Base-by-base conservation (phyloP, 2,888 invertebrate species). In the Globia sparganii region DNA sequence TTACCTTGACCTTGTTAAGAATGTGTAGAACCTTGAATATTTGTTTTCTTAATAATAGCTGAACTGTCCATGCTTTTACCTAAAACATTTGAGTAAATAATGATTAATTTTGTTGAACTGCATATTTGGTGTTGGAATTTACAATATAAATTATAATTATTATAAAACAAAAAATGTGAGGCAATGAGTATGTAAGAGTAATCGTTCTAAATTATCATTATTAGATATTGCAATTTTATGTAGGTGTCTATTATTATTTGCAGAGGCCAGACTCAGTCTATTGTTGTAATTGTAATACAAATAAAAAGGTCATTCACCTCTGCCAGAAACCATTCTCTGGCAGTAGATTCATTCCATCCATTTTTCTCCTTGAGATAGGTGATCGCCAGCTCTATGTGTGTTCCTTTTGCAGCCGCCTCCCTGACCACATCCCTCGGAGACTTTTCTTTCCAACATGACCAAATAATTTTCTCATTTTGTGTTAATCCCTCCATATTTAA, bases 391-490 rank as follows among this genome's bases (percentile, higher is more conserved):
- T 95, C 93, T 66, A 97, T 96, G 87, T 97, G 97, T 46, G 97
- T 97, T 31, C 98, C 98, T 91, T 98, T 98, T 2, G 97, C 97
- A 49, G 97, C 97, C 25, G 98, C 97, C 92, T 98, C 98, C 86
- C 98, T 95, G 0, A 97, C 97, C 64, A 98, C 97, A 93, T 98
- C 97, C 89, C 97, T 94, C 53, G 97, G 96, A 61, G 97, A 97
- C 86, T 97, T 97, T 74, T 94, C 96, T 81, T 97, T 97, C 98
- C 98, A 98, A 85, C 97, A 97, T 72, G 96, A 95, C 98, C 98
- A 98, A 86, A 98, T 96, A 70, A 96, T 97, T 87, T 97, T 97
- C 85, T 97, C 95, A 93, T 97, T 97, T 91, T 97, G 97, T 77
- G 94, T 96, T 80, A 97, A 89, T 86, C 96, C 95, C 94, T 98